Percentiles rank a stretch among this genome's conserved stretches.
phyloP scores from a whole-genome alignment of 2,113 vertebrate species.

The Dicerorhinus sumatrensis region DNA sequence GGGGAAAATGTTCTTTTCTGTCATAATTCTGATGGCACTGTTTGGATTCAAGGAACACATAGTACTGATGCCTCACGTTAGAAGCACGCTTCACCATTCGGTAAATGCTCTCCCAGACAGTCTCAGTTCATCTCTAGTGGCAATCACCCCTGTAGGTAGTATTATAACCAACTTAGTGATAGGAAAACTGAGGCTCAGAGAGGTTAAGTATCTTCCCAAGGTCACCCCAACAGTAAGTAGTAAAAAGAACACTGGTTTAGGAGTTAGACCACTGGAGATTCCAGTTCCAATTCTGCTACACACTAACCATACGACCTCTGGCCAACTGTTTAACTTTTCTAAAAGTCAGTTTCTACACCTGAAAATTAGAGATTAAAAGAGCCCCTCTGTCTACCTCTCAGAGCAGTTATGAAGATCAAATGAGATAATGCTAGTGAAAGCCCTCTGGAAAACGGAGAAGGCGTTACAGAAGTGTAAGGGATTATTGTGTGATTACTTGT shows the following conservation, averaged over 20 bases:
- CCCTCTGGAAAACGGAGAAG: conserved; percentile 33
- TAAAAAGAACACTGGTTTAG: background rate
- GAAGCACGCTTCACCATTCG: background rate
- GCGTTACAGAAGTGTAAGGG: conserved; percentile 20
- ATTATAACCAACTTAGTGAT: background rate
- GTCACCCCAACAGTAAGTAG: background rate
- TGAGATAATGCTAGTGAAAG: conserved; percentile 67
- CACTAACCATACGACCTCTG: background rate
- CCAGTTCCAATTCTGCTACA: background rate
- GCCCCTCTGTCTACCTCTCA: conserved; percentile 1
- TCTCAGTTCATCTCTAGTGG: background rate
- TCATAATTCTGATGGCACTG: background rate
- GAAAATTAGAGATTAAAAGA: conserved; percentile 67
- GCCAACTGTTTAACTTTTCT: conserved; percentile 16
- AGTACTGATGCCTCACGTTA: background rate
- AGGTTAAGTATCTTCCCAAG: background rate
- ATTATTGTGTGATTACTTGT: conserved; percentile 70
- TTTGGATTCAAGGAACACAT: background rate
- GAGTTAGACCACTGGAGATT: background rate
- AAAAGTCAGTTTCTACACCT: conserved; percentile 43
- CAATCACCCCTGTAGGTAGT: background rate
- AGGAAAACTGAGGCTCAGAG: background rate
- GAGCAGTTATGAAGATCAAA: conserved; percentile 55
- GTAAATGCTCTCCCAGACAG: background rate
- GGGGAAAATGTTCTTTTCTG: background rate